Evolutionary conservation across 2,113 vertebrate genomes (phyloP).

Genomic region (Hystrix cristata): DNA sequence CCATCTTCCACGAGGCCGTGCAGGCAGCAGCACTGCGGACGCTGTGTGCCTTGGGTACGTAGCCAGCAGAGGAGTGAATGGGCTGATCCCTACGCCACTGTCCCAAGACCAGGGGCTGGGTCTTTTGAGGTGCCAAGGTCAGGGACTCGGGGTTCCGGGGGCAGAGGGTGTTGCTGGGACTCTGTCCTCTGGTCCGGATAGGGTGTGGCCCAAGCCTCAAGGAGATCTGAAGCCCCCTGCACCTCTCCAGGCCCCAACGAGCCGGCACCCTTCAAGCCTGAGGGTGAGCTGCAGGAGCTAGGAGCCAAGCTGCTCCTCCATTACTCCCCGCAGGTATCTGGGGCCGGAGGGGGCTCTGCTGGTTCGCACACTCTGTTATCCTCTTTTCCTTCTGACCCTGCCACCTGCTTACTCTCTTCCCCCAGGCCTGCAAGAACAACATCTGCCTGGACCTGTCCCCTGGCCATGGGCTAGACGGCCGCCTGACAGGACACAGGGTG

Average conservation of each 20-base stretch:
- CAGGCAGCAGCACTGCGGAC: constrained; percentile 89
- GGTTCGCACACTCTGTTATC: background rate
- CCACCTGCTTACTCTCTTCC: background rate
- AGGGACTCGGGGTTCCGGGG: background rate
- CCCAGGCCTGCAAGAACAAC: constrained; percentile 96
- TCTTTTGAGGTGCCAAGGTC: background rate
- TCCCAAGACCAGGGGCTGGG: background rate
- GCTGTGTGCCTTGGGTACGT: constrained; percentile 90
- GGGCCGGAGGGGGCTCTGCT: background rate
- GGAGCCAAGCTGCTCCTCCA: constrained; percentile 94
- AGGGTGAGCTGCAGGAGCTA: constrained; percentile 94
- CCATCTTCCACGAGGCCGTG: constrained; percentile 96
- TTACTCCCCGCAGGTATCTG: constrained; percentile 97
- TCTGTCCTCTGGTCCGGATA: background rate
- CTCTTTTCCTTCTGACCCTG: background rate
- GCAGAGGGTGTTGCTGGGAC: background rate
- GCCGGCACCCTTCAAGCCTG: constrained; percentile 92
- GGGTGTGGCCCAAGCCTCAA: background rate
- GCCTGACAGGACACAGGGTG: constrained; percentile 96
- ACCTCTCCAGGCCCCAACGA: constrained; percentile 94
- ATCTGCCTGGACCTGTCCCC: constrained; percentile 97
- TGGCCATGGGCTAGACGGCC: constrained; percentile 93
- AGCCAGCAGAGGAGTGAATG: rapidly evolving
- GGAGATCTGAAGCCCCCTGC: background rate
- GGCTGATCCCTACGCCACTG: background rate